These are phyloP conservation scores for Diachasma alloeum DNA, from an alignment of 1,140 invertebrate species.

Conservation along the genomic window DNA sequence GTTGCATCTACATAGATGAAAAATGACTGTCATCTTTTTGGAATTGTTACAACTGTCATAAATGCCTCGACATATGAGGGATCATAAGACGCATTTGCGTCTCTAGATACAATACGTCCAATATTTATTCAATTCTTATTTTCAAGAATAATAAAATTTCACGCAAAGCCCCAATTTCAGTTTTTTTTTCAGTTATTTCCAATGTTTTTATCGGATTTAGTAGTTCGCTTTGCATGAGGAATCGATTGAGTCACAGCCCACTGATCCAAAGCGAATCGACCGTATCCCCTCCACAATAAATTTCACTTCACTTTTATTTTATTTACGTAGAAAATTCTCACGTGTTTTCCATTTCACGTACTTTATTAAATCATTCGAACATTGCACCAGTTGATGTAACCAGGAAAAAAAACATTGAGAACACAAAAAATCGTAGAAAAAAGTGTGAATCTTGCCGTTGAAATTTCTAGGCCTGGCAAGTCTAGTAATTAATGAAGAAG, in stretches of 20 bases:
- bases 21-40: too few species aligned
- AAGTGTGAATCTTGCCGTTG: background rate
- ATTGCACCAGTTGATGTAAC: background rate
- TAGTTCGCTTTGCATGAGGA: constrained; percentile 36
- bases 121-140: too few species aligned
- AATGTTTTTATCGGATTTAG: constrained; percentile 6
- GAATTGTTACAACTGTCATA: too few species aligned
- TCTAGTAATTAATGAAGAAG: background rate
- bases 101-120: too few species aligned
- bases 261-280: constrained; percentile 46
- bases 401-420: background rate
- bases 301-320: background rate
- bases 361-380: background rate
- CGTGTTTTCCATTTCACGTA: constrained; percentile 8
- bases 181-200: background rate
- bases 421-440: background rate
- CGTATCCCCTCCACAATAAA: constrained; percentile 19
- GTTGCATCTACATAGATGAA: too few species aligned
- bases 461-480: background rate
- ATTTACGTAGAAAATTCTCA: constrained; percentile 28
- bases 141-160: background rate
- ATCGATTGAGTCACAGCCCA: constrained; percentile 51
- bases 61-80: too few species aligned
- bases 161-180: background rate
- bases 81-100: too few species aligned